phyloP scores from a whole-genome alignment of 1,140 invertebrate genomes.

The Harpegnathos saltator region DNA sequence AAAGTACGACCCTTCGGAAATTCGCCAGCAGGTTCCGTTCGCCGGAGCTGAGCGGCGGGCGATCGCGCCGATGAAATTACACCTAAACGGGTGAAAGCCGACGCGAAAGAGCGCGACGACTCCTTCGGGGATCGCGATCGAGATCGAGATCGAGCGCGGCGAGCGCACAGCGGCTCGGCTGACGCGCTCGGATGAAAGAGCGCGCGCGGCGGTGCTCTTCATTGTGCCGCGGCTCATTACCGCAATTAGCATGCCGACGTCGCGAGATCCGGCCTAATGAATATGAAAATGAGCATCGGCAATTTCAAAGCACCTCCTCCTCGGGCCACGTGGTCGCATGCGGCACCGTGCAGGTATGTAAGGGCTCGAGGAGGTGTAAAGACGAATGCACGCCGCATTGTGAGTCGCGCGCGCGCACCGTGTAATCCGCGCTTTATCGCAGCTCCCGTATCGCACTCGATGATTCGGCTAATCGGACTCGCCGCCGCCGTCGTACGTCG shows the following conservation, averaged over 20 bases:
- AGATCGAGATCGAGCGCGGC: conserved; percentile 4
- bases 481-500: neutral
- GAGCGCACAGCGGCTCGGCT: conserved; percentile 30
- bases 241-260: conserved; percentile 73
- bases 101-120: conserved; percentile 20
- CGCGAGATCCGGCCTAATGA: conserved; percentile 64
- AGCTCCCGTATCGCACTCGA: too few species aligned
- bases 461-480: neutral
- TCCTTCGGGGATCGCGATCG: conserved; percentile 32
- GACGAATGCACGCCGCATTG: conserved; percentile 36
- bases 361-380: conserved; percentile 16
- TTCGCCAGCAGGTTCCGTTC: too few species aligned
- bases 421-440: conserved; percentile 10
- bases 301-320: conserved; percentile 62
- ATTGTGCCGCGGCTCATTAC: conserved; percentile 62
- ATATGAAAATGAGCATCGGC: conserved; percentile 69
- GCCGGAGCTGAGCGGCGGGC: too few species aligned
- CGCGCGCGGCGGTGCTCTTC: conserved; percentile 9
- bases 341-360: conserved; percentile 40
- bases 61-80: conserved; percentile 2
- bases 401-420: too few species aligned
- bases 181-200: conserved; percentile 50
- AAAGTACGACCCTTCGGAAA: too few species aligned
- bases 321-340: conserved; percentile 12
- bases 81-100: conserved; percentile 20